Base-by-base conservation (phyloP, 64 coral and sea anemone genomes). In the Trachythela sp. region DNA sequence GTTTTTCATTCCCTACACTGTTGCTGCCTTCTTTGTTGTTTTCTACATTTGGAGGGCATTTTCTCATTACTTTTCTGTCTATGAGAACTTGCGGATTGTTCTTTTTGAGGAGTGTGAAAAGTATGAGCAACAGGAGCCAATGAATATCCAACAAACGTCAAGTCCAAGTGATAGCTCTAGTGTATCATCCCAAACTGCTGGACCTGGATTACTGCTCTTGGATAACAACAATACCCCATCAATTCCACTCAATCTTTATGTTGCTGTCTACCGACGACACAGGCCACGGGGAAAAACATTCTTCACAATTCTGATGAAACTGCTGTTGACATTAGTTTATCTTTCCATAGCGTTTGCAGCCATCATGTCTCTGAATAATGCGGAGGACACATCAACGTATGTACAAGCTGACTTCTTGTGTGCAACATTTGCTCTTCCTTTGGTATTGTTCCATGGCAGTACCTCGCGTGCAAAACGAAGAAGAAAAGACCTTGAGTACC, bases 91-190 rank as follows among this genome's bases (percentile, higher is more conserved):
- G 9, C 90, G 94, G 48, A 90, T 85, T 86, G 89, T 89, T n/a
- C 48, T 99, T 24, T 99, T 99, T 91, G 91, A 99, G 54, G 93
- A 92, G 34, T 95, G 96, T 48, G 93, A 99, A 86, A 92, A 89
- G 20, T 90, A 89, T 91, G 96, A 99, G 75, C 33, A 80, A 80
- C 75, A 80, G 37, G 37, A 37, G 75, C 37, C 75, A 80, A 80
- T 37, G 75, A 80, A 35, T 35, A 35, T 80, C 37, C 33, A 39
- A 14, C 56, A 20, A 64, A 64, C 56, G 56, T 64, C 56, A 27
- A 64, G 56, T 64, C 18, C 56, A 20, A 80, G 33, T 36, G 75
- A 80, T 36, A 80, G 33, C 37, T 80, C 75, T 18, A 80, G 75
- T 36, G 10, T 37, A 80, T 80, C 75, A 80, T 37, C 75, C 33